These are phyloP conservation scores for Molorchus minor DNA, from an alignment of 2,888 invertebrate genomes.

Conservation along the genomic window DNA sequence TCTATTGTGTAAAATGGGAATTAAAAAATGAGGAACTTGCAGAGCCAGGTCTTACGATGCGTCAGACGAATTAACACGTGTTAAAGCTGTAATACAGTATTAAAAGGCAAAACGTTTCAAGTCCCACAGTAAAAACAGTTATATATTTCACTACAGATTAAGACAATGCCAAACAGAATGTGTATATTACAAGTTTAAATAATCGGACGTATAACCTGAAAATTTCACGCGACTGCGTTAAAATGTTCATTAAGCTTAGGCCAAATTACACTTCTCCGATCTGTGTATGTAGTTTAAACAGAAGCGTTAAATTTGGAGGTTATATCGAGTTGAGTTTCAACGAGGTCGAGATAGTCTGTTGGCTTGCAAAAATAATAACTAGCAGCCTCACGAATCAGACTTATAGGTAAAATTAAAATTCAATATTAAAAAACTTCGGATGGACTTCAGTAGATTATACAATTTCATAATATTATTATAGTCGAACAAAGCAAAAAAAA, in stretches of 20 bases:
- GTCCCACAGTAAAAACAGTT: conserved; percentile 20
- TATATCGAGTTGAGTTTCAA: conserved; percentile 15
- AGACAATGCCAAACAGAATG: conserved; percentile 28
- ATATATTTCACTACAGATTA: conserved; percentile 20
- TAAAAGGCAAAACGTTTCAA: conserved; percentile 13
- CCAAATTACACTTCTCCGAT: no score
- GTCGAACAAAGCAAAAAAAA: conserved; percentile 33
- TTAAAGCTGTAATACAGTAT: conserved; percentile 20
- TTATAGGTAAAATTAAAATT: conserved; percentile 52
- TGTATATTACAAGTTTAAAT: conserved; percentile 19
- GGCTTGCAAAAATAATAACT: conserved; percentile 57
- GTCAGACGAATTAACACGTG: conserved; percentile 1
- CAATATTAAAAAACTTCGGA: conserved; percentile 32
- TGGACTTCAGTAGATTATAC: conserved; percentile 27
- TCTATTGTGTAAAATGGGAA: not conserved
- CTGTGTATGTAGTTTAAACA: no score
- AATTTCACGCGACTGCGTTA: not conserved
- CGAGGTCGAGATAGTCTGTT: conserved; percentile 45
- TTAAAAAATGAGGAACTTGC: conserved; percentile 11
- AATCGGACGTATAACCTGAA: conserved; percentile 14
- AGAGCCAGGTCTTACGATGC: not conserved
- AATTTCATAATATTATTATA: conserved; percentile 38
- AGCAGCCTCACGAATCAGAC: conserved; percentile 60
- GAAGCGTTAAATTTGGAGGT: conserved; percentile 4
- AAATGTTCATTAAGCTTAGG: no score